Evolutionary conservation across 2,888 invertebrate species (phyloP), one percentile per base, ranked within the genome.

Genomic region (Melipona bicolor): DNA sequence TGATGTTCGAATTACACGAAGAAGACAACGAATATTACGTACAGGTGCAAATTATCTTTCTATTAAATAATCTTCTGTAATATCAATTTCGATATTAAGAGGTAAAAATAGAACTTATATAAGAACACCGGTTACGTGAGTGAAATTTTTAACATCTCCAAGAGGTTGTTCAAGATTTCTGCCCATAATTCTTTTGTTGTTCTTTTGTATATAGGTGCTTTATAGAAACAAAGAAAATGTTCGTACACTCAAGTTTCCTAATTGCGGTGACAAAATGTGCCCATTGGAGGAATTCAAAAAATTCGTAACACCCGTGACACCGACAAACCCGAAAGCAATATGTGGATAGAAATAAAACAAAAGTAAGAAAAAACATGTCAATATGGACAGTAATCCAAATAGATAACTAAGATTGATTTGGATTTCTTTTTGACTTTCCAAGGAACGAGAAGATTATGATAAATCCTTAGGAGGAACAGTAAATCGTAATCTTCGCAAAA

Each of bases 1-100:
- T 86, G 2, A 77, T 86, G 21, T 82, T 86, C 19, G 86, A 86
- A 71, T 77, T 86, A 9, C 85, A 86, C 17, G 79, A 86, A 52
- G 49, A 71, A 1, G 0, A 64, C 32, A 61, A 74, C 24, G 11
- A 75, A 11, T 77, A 74, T 50, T 86, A 67, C 32, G 73, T 86
- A 3, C 71, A 85, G 86, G 86, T 86, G 85, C 49, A 54, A 36
- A 54, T 13, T 11, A 17, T 17, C 43, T 5, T 32, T 54, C 0
- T 24, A n/a, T 32, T 21, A 17, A 68, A 67, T 68, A 15, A 3
- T 17, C 43, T 19, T 19, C 15, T 65, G 13, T 5, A 32, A 32
- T 11, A 17, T 32, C 32, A 11, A 27, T 50, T 21, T 70, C 27
- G 4, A 21, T 19, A 27, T 61, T 13, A 11, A 3, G 1, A 32